Percentiles rank a stretch among this genome's conserved stretches.
phyloP scores from a whole-genome alignment of 2,888 invertebrate genomes.

The Acleris emargana region DNA sequence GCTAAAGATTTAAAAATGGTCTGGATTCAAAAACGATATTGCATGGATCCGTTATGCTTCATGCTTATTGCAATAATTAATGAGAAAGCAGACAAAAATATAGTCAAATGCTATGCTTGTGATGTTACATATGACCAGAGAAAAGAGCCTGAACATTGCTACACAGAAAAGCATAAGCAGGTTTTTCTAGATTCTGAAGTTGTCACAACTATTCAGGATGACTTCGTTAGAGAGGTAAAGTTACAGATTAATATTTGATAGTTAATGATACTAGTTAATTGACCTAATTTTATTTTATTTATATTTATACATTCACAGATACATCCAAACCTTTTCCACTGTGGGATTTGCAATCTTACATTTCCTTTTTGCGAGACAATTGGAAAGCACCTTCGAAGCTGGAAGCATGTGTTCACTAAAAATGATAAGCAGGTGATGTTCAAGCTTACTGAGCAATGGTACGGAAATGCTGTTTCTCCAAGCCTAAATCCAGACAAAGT shows the following conservation, averaged over 20 bases:
- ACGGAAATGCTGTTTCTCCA: neutral
- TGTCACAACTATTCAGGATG: slow-evolving; percentile 41
- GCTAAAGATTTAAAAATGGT: slow-evolving; percentile 38
- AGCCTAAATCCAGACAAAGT: slow-evolving; percentile 11
- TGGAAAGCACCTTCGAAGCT: slow-evolving; percentile 43
- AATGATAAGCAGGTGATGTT: slow-evolving; percentile 21
- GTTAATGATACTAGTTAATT: neutral
- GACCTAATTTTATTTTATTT: neutral
- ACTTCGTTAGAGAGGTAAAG: slow-evolving; percentile 62
- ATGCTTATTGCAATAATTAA: slow-evolving; percentile 46
- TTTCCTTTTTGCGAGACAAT: slow-evolving; percentile 53
- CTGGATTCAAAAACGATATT: slow-evolving; percentile 47
- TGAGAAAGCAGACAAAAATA: slow-evolving; percentile 43
- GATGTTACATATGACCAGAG: slow-evolving; percentile 44
- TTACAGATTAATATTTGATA: neutral
- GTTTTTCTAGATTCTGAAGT: slow-evolving; percentile 49
- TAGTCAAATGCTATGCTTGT: slow-evolving; percentile 58
- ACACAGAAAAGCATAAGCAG: slow-evolving; percentile 48
- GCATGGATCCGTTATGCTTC: slow-evolving; percentile 47
- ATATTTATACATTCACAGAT: slow-evolving; percentile 54
- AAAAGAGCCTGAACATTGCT: slow-evolving; percentile 50
- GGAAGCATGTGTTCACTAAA: slow-evolving; percentile 39
- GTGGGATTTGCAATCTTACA: slow-evolving; percentile 59
- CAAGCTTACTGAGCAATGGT: slow-evolving; percentile 1
- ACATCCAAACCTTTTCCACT: slow-evolving; percentile 58